Conservation (phyloP, 2,797 vertebrate genomes). For the Eleutherodactylus coqui region DNA sequence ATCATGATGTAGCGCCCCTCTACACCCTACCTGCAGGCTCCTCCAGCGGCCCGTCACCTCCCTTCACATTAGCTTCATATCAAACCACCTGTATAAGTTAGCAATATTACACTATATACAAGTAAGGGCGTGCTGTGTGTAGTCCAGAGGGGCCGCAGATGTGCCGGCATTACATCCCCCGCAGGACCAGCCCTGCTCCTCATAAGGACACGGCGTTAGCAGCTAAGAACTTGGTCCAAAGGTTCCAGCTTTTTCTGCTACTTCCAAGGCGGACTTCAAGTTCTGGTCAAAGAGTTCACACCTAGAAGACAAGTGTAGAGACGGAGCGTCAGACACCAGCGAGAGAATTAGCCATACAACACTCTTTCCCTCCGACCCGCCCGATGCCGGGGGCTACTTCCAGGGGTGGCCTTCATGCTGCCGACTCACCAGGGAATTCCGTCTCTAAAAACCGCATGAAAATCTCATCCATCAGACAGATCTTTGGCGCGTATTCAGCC, state of each 20-base stretch:
- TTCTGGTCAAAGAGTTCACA: slow-evolving; percentile 99
- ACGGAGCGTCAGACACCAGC: background rate
- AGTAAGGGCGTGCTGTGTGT: background rate
- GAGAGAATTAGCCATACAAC: too few species aligned
- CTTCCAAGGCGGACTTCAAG: slow-evolving; percentile 89
- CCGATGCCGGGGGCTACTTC: too few species aligned
- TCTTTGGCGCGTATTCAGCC: too few species aligned
- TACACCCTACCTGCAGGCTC: too few species aligned
- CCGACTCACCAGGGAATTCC: too few species aligned
- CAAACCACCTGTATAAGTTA: slow-evolving; percentile 14
- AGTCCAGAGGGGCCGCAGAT: background rate
- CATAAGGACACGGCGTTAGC: background rate
- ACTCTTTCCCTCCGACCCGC: too few species aligned
- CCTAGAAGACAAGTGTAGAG: slow-evolving; percentile 71
- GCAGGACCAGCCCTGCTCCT: background rate
- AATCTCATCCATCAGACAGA: too few species aligned
- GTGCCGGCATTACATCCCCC: background rate
- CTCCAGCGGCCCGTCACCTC: too few species aligned
- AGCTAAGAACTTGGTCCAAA: slow-evolving; percentile 89
- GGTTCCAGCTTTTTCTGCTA: slow-evolving; percentile 93
- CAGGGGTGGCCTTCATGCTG: too few species aligned
- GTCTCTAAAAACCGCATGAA: too few species aligned
- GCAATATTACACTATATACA: slow-evolving; percentile 53
- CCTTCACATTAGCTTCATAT: background rate
- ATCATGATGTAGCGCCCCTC: too few species aligned